Base-by-base conservation (phyloP, 2,113 vertebrate species). In the Acrocephalus kingi region DNA sequence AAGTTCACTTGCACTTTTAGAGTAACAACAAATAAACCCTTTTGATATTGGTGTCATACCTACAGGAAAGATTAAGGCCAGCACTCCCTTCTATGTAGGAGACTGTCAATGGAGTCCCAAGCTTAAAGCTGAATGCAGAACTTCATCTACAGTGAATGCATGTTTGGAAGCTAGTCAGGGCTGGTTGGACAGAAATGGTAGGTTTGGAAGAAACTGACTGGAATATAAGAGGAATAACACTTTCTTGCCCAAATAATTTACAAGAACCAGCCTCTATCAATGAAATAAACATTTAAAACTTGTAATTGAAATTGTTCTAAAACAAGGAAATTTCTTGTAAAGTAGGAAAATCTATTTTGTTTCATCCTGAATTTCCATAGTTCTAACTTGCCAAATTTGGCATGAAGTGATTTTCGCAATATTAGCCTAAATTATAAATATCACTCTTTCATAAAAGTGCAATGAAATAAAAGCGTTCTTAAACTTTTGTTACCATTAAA, bases 331-430 rank as follows among this genome's bases (percentile, higher is more conserved):
- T 66, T 78, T 6, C 46, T 83, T 59, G 10, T 30, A 79, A 96
- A 91, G 22, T 49, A 73, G 13, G 59, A 27, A 68, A 89, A 87
- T 48, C 10, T 43, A 27, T 75, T 94, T 92, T 93, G 43, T 27
- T 67, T n/a, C 90, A 39, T 83, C 11, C 45, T 49, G 30, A 63
- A 69, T 75, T 79, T 95, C 55, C 59, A n/a, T 39, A 68, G 41
- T 17, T 93, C 4, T 62, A 64, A 61, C 24, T 45, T 72, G 67
- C 21, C 39, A 96, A 86, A 91, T 92, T 78, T 28, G 61, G 8
- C 45, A 89, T 75, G 28, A 97, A 92, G 69, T 80, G 11, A 41
- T 63, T 81, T 93, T 93, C 25, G 10, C 83, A 95, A 64, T 35
- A 39, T 24, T 72, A 78, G 3, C 23, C 68, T 66, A 45, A 93